Conservation (phyloP, 2,888 invertebrate species). For the Trilocha varians region DNA sequence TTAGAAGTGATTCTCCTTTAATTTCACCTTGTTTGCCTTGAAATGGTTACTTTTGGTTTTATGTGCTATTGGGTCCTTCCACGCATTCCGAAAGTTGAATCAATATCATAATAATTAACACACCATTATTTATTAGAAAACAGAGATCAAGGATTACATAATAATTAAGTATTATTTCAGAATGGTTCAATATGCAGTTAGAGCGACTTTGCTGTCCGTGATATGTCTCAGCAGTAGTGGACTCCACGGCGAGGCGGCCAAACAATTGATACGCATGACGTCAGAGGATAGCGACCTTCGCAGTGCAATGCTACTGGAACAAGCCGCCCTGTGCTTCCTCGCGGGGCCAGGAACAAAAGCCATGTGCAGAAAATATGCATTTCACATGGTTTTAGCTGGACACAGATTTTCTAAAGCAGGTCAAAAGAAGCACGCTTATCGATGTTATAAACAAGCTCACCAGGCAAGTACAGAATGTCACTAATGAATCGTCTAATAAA, state of each 20-base stretch:
- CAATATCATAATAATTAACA: too few species aligned
- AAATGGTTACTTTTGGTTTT: too few species aligned
- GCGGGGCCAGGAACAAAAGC: conserved; percentile 72
- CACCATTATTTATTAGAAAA: neutral
- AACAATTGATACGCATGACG: conserved; percentile 94
- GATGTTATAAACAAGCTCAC: conserved; percentile 93
- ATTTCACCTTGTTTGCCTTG: too few species aligned
- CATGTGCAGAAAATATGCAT: conserved; percentile 94
- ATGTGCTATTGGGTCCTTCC: too few species aligned
- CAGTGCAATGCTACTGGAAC: conserved; percentile 94
- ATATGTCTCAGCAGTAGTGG: conserved; percentile 87
- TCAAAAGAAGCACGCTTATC: conserved; percentile 91
- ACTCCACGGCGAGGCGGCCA: conserved; percentile 93
- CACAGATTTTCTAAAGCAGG: conserved; percentile 95
- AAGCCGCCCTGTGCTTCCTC: conserved; percentile 94
- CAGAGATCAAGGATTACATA: neutral
- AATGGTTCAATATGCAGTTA: conserved; percentile 92
- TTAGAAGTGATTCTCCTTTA: too few species aligned
- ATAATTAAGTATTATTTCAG: conserved; percentile 49
- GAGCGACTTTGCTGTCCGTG: conserved; percentile 91
- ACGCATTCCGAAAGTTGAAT: too few species aligned
- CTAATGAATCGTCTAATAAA: too few species aligned
- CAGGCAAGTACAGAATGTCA: conserved; percentile 72
- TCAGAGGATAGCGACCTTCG: conserved; percentile 97
- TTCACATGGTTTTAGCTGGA: conserved; percentile 96